Conservation (phyloP, 2,113 vertebrate species). For the Rhadina sibilatrix region DNA sequence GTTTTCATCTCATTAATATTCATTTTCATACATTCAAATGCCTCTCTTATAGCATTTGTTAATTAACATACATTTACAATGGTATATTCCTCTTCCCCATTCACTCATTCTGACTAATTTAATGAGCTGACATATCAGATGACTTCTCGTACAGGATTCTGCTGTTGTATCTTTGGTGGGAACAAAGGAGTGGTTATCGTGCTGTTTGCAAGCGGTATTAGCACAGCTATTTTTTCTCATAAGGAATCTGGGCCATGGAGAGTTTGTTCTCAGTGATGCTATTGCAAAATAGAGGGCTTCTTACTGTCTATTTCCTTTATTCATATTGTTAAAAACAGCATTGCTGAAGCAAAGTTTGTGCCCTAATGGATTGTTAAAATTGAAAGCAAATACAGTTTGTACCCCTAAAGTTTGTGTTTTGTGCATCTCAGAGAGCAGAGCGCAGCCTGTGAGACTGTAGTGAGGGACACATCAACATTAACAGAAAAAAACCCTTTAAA, state of each 20-base stretch:
- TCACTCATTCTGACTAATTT: slow-evolving; percentile 53
- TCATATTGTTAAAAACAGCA: neutral
- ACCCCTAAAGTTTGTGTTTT: neutral
- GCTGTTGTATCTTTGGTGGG: slow-evolving; percentile 41
- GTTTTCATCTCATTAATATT: slow-evolving; percentile 66
- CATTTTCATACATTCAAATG: slow-evolving; percentile 64
- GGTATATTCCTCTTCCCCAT: slow-evolving; percentile 51
- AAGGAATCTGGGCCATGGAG: neutral
- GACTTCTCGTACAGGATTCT: slow-evolving; percentile 46
- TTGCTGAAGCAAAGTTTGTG: neutral
- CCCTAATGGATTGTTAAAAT: neutral
- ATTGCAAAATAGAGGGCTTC: neutral
- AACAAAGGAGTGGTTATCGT: slow-evolving; percentile 27
- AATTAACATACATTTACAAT: slow-evolving; percentile 61
- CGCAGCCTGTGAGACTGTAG: neutral
- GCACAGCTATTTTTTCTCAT: neutral
- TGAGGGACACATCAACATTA: neutral
- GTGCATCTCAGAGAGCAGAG: neutral
- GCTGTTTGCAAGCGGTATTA: neutral
- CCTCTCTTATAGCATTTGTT: slow-evolving; percentile 57
- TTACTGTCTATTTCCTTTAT: neutral
- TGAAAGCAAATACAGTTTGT: neutral
- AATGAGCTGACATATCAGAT: slow-evolving; percentile 62
- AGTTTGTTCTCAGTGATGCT: neutral
- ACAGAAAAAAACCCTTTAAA: neutral